Conservation (phyloP, 2,797 vertebrate genomes). For the Sebastes steindachneri region DNA sequence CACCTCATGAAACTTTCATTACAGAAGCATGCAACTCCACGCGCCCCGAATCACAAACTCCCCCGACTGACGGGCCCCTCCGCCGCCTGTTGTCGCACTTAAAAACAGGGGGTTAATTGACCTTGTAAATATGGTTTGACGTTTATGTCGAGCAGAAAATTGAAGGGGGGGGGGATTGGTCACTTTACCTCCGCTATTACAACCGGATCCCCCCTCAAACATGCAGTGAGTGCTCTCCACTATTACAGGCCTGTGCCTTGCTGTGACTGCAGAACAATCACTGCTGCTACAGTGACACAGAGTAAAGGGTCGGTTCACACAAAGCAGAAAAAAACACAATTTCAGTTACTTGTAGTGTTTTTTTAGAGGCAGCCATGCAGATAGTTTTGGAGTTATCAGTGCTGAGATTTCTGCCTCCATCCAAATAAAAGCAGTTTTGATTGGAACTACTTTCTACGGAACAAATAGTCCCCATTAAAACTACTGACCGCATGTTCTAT, state of each 20-base stretch:
- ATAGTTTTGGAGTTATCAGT: background rate
- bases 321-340: background rate
- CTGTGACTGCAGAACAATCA: constrained; percentile 1
- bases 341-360: background rate
- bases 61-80: background rate
- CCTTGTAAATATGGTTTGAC: constrained; percentile 23
- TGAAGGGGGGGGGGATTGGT: background rate
- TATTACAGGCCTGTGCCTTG: background rate
- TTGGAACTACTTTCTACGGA: background rate
- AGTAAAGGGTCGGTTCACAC: background rate
- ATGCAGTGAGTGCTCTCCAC: background rate
- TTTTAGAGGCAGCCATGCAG: background rate
- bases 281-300: background rate
- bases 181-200: background rate
- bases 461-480: background rate
- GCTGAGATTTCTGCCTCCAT: background rate
- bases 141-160: constrained; percentile 20
- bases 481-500: background rate
- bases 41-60: background rate
- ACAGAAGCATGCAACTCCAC: constrained; percentile 12
- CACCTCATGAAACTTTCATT: constrained; percentile 63
- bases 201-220: background rate
- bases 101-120: constrained; percentile 41
- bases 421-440: background rate
- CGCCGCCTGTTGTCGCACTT: constrained; percentile 10